Conservation (phyloP, 2,113 vertebrate species). For the Mormyrus lacerda region DNA sequence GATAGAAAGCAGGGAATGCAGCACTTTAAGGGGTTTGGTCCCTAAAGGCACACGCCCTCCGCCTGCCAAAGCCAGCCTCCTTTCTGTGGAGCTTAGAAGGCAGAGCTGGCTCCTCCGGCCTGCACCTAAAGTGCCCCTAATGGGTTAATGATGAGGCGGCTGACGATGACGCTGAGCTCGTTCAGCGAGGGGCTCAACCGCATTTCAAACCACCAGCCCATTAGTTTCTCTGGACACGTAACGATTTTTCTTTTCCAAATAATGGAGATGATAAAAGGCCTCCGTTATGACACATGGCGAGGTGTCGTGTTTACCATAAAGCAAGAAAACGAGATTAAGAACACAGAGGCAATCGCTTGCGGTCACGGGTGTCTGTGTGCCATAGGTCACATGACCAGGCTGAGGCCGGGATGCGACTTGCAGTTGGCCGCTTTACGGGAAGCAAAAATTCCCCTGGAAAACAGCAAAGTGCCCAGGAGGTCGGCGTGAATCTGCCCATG, state of each 20-base stretch:
- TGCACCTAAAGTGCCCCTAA: background rate
- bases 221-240: background rate
- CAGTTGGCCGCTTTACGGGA: background rate
- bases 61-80: background rate
- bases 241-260: background rate
- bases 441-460: background rate
- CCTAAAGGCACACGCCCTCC: background rate
- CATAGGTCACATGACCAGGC: background rate
- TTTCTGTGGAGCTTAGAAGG: background rate
- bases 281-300: background rate
- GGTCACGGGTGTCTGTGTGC: background rate
- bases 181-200: background rate
- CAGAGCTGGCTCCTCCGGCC: background rate
- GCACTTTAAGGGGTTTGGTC: background rate
- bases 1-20: background rate
- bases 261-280: constrained; percentile 10
- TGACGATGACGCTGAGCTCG: background rate
- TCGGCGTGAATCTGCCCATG: background rate
- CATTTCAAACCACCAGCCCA: constrained; percentile 9
- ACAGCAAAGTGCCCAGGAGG: background rate
- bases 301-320: background rate
- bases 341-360: background rate
- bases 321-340: background rate
- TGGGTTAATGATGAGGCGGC: background rate
- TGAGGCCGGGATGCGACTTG: background rate